Evolutionary conservation across 30 jellyfish, hydroid and myxozoan species (phyloP).

Genomic region (Chrysaora quinquecirrha): DNA sequence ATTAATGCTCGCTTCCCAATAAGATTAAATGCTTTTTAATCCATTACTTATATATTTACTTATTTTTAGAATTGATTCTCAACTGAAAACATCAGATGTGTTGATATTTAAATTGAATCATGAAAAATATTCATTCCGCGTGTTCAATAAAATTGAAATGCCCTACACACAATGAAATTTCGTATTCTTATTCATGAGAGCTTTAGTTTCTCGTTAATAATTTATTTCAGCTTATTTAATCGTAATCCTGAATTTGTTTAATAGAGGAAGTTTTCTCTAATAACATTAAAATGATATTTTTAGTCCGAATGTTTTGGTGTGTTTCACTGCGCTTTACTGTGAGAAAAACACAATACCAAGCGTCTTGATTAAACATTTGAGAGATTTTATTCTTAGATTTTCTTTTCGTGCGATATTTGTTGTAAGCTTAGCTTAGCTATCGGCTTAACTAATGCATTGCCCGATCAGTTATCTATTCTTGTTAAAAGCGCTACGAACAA

Average conservation of each 20-base stretch:
- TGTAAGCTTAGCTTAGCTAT: no score
- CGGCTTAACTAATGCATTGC: no score
- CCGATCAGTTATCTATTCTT: no score
- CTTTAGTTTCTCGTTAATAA: slow-evolving; percentile 29
- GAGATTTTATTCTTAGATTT: no score
- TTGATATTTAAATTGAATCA: not conserved
- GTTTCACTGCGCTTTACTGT: slow-evolving; percentile 17
- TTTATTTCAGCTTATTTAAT: slow-evolving; percentile 43
- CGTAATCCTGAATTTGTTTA: slow-evolving; percentile 61
- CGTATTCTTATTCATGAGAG: slow-evolving; percentile 24
- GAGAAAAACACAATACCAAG: no score
- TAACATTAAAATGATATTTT: slow-evolving; percentile 54
- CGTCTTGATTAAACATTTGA: no score
- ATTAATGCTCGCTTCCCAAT: not conserved
- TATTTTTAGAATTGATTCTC: not conserved
- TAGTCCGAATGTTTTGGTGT: not conserved
- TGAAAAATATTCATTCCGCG: not conserved
- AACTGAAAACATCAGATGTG: not conserved
- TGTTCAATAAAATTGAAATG: not conserved
- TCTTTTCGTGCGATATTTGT: no score
- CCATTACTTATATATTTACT: not conserved
- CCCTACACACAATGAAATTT: not conserved
- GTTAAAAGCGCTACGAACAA: no score
- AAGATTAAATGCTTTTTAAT: not conserved
- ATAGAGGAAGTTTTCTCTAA: slow-evolving; percentile 43